Evolutionary conservation across 1,140 invertebrate species (phyloP), one percentile per base, ranked within the genome.

Genomic region (Triops longicaudatus): DNA sequence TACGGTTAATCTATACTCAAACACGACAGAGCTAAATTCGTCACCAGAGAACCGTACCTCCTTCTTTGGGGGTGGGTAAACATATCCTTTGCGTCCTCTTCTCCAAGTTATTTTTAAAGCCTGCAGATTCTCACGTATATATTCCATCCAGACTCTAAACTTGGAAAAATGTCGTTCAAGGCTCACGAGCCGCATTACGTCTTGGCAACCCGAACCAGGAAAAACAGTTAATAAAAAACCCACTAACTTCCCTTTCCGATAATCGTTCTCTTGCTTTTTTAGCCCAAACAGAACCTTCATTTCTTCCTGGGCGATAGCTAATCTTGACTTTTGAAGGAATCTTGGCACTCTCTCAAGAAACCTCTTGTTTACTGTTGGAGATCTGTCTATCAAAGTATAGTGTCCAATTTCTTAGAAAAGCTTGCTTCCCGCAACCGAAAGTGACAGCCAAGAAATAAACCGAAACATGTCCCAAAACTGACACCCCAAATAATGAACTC

Each of bases 21-120:
- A 63, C 50, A 63, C n/a, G 4, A 63, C 14, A 63, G 50, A 63
- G 50, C 50, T 63, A 63, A 63, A 63, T 63, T 63, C 50, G 50
- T 63, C 50, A 63, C 50, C 50, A 22, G 50, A 63, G 22, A n/a
- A 22, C 50, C 7, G 50, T 22, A 10, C 17, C 50, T 17, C 50
- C 50, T 63, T 63, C 50, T 63, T 63, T 63, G 50, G 50, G n/a
- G 50, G 22, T 63, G 50, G 22, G 50, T 63, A 63, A 63, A 63
- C 50, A 63, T 63, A 22, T 63, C 50, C 14, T 22, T 63, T 63
- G 50, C 50, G 22, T 22, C 22, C 50, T 22, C 17, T 22, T 22
- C 50, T 6, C 50, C 14, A 63, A 22, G 50, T 63, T 63, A 63
- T 63, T 63, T 63, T 63, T 63, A 63, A 63, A 63, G 50, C 17